Base-by-base conservation (phyloP, 2,797 vertebrate species). In the Peromyscus attwateri region DNA sequence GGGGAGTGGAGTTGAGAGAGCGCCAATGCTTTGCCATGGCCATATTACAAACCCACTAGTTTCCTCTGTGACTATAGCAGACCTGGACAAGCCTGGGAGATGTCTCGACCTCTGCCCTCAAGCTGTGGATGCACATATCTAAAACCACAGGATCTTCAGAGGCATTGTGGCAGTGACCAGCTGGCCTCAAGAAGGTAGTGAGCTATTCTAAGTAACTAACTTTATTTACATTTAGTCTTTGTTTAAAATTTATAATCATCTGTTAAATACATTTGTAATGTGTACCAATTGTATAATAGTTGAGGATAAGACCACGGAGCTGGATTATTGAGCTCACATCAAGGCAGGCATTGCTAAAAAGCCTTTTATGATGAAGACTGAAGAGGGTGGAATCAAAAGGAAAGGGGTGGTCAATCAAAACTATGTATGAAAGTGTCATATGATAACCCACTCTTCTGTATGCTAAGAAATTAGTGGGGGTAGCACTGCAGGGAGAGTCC, bases 201-300 rank as follows among this genome's bases (percentile, higher is more conserved):
- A 92, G 16, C 14, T n/a, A 73, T 66, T 52, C 12, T 82, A 37
- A 3, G 10, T 85, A 73, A 83, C 57, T 23, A 71, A 75, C 12
- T 88, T 80, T 37, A 68, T 14, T 43, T 91, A 8, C 75, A n/a
- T 62, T 89, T 87, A 73, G 17, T 73, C n/a, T 96, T 92, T 37
- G 73, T 83, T 75, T 70, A 55, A 93, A 91, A 87, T 17, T 34
- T 37, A 10, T 73, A 31, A 57, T 92, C 68, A 43, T 57, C 80
- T 34, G 34, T 76, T 87, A 93, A 82, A 55, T 68, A n/a, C 13
- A 55, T 87, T 87, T 89, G 8, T 40, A 89, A 49, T 77, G 14
- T 37, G 27, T 76, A 62, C 43, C 29, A 57, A 6, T 83, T 49
- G 23, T 52, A 11, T 68, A 31, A 60, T 83, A 62, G 64, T 57